phyloP scores from a whole-genome alignment of 2,113 vertebrate species.

The Eidolon helvum region DNA sequence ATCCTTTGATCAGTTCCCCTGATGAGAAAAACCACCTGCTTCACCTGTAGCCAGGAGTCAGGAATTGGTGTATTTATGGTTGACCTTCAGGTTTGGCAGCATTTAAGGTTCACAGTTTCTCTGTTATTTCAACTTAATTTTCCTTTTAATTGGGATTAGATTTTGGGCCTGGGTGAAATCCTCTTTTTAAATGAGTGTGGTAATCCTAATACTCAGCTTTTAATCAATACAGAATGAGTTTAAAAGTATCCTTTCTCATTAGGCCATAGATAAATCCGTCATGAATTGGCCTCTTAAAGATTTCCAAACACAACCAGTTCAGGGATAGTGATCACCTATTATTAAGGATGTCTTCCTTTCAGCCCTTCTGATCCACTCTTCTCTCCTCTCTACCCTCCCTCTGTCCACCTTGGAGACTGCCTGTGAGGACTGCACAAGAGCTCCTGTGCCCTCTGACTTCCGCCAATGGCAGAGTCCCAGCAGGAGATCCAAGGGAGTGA shows the following conservation, averaged over 20 bases:
- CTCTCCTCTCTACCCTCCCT: not conserved
- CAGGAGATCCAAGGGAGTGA: not conserved
- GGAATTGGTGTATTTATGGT: not conserved
- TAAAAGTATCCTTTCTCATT: slow-evolving; percentile 7
- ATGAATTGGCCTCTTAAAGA: not conserved
- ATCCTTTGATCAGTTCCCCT: not conserved
- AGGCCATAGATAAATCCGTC: not conserved
- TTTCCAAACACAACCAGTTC: not conserved
- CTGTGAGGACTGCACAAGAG: not conserved
- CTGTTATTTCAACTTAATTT: slow-evolving; percentile 38
- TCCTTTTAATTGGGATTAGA: slow-evolving; percentile 2
- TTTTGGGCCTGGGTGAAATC: slow-evolving; percentile 49
- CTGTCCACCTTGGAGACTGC: not conserved
- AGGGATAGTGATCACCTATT: not conserved
- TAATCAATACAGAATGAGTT: not conserved
- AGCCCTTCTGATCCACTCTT: not conserved
- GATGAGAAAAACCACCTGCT: not conserved
- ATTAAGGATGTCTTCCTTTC: not conserved
- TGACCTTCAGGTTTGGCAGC: not conserved
- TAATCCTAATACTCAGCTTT: not conserved
- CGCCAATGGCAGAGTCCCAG: not conserved
- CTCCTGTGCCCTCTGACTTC: slow-evolving; percentile 39
- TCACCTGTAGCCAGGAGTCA: not conserved
- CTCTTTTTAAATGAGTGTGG: not conserved
- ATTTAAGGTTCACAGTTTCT: slow-evolving; percentile 12